Conservation (phyloP, 1,140 invertebrate species). For the Bradynema listronoti region DNA sequence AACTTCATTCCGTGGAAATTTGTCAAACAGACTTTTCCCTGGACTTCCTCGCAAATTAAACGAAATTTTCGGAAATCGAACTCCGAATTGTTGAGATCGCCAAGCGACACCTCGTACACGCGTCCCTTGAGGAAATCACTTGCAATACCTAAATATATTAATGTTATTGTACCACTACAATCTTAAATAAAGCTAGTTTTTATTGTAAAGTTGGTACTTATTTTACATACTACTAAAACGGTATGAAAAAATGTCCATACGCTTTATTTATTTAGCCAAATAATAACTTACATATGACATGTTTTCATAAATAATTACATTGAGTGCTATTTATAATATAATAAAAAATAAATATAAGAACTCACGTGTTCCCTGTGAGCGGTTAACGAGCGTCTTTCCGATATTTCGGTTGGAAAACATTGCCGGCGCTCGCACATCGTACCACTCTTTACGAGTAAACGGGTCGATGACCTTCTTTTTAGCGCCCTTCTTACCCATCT, state of each 20-base stretch:
- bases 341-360: constrained; percentile 38
- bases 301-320: too few relatives aligned
- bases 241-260: too few relatives aligned
- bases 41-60: constrained; percentile 86
- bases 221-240: too few relatives aligned
- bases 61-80: constrained; percentile 92
- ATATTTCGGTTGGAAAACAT: constrained; percentile 93
- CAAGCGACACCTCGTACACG: constrained; percentile 93
- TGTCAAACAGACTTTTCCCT: constrained; percentile 81
- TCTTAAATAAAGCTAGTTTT: too few relatives aligned
- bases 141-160: constrained; percentile 72
- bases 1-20: constrained; percentile 99
- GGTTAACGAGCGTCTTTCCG: constrained; percentile 95
- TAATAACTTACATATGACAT: too few relatives aligned
- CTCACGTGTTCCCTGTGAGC: constrained; percentile 86
- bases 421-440: constrained; percentile 95
- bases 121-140: constrained; percentile 93
- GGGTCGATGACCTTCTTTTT: constrained; percentile 99
- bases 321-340: too few relatives aligned
- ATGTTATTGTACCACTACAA: too few relatives aligned
- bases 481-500: constrained; percentile 90
- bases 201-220: too few relatives aligned
- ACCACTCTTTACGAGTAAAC: constrained; percentile 99
- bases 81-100: constrained; percentile 87
- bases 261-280: too few relatives aligned